A percentile compares a stretch with the other conserved stretches of the same genome.
Evolutionary conservation across 2,113 vertebrate genomes (phyloP).

Genomic region (Odontesthes bonariensis): DNA sequence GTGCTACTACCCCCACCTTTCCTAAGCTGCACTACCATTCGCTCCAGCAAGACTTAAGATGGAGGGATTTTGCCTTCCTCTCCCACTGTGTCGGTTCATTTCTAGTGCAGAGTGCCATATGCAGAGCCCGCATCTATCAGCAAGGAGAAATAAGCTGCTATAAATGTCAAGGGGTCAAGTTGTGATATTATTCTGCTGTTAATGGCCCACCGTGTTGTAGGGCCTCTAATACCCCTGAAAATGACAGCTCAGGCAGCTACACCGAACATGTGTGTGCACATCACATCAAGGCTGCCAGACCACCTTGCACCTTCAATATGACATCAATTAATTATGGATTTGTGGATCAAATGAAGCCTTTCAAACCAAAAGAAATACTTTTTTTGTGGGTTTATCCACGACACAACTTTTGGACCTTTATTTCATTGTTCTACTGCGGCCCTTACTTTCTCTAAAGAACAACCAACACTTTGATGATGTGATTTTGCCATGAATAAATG

Average conservation of each 20-base stretch:
- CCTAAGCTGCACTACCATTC: conserved; percentile 64
- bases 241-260: conserved; percentile 61
- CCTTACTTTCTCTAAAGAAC: conserved; percentile 30
- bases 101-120: conserved; percentile 39
- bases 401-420: conserved; percentile 43
- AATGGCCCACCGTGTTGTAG: conserved; percentile 61
- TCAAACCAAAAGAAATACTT: conserved; percentile 6
- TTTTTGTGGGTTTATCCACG: conserved; percentile 3
- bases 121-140: conserved; percentile 62
- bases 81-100: conserved; percentile 60
- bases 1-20: conserved; percentile 17
- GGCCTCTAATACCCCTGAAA: conserved; percentile 63
- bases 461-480: conserved; percentile 22
- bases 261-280: conserved; percentile 6
- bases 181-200: conserved; percentile 72
- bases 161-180: conserved; percentile 69
- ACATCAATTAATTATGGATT: conserved; percentile 31
- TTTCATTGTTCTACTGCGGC: conserved; percentile 30
- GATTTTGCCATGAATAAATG: conserved; percentile 29
- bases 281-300: conserved; percentile 33
- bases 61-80: conserved; percentile 63
- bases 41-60: conserved; percentile 62
- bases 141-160: conserved; percentile 72
- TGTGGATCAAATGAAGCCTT: conserved; percentile 5
- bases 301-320: conserved; percentile 46